These are phyloP conservation scores for Drosophila parvula DNA, from an alignment of 1,140 invertebrate species.

Conservation along the genomic window DNA sequence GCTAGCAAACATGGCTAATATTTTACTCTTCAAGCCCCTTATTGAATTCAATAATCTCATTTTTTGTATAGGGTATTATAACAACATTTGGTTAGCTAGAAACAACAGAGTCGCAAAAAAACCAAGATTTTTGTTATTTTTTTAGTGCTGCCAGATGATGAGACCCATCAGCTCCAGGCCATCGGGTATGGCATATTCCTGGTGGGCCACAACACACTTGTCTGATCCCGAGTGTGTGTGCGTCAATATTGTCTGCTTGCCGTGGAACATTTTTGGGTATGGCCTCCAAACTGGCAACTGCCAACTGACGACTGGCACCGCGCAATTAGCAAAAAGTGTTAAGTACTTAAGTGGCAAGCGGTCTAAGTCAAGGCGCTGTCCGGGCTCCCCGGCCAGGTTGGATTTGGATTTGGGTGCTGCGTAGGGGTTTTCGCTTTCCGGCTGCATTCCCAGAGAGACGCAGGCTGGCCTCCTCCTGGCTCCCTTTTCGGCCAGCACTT, in stretches of 20 bases:
- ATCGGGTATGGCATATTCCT: constrained; percentile 31
- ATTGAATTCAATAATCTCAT: neutral
- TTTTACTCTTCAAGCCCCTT: neutral
- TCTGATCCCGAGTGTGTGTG: constrained; percentile 36
- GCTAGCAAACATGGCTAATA: neutral
- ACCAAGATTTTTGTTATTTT: constrained; percentile 31
- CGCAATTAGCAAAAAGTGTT: constrained; percentile 81
- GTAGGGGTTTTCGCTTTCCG: constrained; percentile 75
- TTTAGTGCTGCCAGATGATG: constrained; percentile 48
- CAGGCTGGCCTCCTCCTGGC: neutral
- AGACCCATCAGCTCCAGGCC: constrained; percentile 46
- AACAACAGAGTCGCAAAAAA: constrained; percentile 28
- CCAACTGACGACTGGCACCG: constrained; percentile 67
- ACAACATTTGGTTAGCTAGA: constrained; percentile 20
- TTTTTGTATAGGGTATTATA: constrained; percentile 39
- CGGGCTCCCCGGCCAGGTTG: constrained; percentile 41
- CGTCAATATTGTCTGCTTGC: constrained; percentile 22
- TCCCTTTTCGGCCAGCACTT: constrained; percentile 50
- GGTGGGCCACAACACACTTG: constrained; percentile 69
- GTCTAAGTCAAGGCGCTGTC: constrained; percentile 49
- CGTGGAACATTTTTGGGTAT: constrained; percentile 64
- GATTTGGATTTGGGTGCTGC: constrained; percentile 45
- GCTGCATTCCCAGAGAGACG: constrained; percentile 40
- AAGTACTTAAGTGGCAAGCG: constrained; percentile 79
- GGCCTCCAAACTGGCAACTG: constrained; percentile 40